These are phyloP conservation scores for Thoracochromis brauschi DNA, from an alignment of 2,113 vertebrate species.

Conservation along the genomic window DNA sequence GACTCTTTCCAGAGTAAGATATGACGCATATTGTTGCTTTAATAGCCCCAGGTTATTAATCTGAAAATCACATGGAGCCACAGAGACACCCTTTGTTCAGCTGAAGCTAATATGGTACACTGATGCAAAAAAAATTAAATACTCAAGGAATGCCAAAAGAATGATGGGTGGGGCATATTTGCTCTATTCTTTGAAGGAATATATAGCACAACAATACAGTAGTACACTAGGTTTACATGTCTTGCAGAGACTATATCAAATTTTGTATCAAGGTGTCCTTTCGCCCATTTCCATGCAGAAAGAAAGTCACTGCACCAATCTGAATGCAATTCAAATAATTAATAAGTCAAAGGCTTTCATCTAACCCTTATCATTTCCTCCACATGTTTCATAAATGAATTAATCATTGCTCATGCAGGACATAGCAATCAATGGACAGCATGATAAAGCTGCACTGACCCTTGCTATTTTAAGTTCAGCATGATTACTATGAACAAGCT, in stretches of 20 bases:
- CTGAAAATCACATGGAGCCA: neutral
- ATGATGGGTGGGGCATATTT: neutral
- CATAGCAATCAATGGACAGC: neutral
- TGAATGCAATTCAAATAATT: conserved; percentile 15
- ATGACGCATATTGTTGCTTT: neutral
- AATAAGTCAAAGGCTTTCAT: conserved; percentile 15
- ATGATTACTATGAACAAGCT: neutral
- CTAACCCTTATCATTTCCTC: conserved; percentile 13
- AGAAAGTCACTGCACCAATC: neutral
- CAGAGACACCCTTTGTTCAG: conserved; percentile 4
- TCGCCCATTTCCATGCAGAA: neutral
- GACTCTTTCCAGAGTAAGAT: neutral
- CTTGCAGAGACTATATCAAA: neutral
- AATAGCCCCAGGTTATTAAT: neutral
- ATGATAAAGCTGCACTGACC: neutral
- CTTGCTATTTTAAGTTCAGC: conserved; percentile 5
- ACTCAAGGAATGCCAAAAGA: neutral
- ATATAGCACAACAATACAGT: neutral
- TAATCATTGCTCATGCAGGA: neutral
- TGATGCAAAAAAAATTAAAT: neutral
- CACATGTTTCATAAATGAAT: conserved; percentile 12
- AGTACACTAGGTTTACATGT: neutral
- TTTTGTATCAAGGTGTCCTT: conserved; percentile 5
- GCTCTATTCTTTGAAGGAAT: neutral
- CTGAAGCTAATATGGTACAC: neutral